Conservation (phyloP, 2,888 invertebrate species). For the Campoplex nolae region DNA sequence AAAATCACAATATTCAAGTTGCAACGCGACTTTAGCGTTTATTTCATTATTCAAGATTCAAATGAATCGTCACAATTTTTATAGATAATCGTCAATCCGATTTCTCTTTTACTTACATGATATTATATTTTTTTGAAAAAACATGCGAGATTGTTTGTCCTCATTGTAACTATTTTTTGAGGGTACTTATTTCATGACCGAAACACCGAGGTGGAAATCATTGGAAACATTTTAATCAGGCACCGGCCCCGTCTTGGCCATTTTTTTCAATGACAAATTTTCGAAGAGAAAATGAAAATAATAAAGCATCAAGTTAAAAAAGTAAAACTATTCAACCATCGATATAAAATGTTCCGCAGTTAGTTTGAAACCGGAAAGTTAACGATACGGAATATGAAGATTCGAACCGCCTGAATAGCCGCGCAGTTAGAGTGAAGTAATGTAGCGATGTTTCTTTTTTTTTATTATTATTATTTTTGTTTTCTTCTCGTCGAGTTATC, state of each 20-base stretch:
- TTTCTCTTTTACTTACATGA: background rate
- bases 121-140: background rate
- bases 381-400: background rate
- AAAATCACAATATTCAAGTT: background rate
- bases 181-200: background rate
- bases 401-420: background rate
- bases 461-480: conserved; percentile 21
- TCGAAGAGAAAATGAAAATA: background rate
- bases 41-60: background rate
- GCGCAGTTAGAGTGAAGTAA: background rate
- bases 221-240: background rate
- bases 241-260: background rate
- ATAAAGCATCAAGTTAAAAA: background rate
- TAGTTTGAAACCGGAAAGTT: background rate
- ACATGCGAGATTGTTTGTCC: background rate
- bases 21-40: background rate
- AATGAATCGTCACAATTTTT: background rate
- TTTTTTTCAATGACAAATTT: background rate
- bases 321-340: background rate
- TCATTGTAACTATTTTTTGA: background rate
- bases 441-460: background rate
- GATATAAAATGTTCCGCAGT: background rate
- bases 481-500: conserved; percentile 11
- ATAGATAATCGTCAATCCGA: background rate
- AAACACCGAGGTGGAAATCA: background rate